Conservation (phyloP, 2,888 invertebrate species). For the Lamellibrachia columna region DNA sequence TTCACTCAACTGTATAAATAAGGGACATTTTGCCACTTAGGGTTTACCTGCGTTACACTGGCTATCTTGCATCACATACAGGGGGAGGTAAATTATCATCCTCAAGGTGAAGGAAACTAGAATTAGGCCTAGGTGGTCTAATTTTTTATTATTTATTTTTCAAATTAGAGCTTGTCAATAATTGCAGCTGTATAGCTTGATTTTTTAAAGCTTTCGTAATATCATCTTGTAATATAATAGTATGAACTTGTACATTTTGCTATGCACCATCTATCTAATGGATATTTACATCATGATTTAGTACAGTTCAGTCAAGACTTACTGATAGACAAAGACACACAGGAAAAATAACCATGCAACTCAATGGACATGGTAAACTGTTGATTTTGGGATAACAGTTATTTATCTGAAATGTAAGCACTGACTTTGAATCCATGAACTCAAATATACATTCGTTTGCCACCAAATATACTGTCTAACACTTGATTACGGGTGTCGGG, state of each 20-base stretch:
- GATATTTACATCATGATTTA: too few species aligned
- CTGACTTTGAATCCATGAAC: not conserved
- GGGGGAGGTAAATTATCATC: not conserved
- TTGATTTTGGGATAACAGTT: not conserved
- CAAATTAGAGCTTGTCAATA: not conserved
- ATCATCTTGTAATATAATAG: not conserved
- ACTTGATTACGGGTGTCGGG: not conserved
- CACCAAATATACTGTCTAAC: not conserved
- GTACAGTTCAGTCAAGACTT: too few species aligned
- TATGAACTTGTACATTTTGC: not conserved
- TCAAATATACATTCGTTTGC: not conserved
- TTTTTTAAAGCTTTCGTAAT: not conserved
- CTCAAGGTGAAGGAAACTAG: not conserved
- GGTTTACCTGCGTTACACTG: not conserved
- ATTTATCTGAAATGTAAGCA: not conserved
- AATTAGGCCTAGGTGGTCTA: not conserved
- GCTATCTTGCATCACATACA: too few species aligned
- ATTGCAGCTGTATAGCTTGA: not conserved
- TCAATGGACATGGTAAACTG: not conserved
- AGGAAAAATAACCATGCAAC: not conserved
- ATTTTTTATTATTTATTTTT: not conserved
- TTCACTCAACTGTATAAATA: not conserved
- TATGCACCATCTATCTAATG: too few species aligned
- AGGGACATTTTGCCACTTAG: not conserved
- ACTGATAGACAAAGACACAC: not conserved